These are phyloP conservation scores for Struthidea cinerea DNA, from an alignment of 2,113 vertebrate species.

Conservation along the genomic window DNA sequence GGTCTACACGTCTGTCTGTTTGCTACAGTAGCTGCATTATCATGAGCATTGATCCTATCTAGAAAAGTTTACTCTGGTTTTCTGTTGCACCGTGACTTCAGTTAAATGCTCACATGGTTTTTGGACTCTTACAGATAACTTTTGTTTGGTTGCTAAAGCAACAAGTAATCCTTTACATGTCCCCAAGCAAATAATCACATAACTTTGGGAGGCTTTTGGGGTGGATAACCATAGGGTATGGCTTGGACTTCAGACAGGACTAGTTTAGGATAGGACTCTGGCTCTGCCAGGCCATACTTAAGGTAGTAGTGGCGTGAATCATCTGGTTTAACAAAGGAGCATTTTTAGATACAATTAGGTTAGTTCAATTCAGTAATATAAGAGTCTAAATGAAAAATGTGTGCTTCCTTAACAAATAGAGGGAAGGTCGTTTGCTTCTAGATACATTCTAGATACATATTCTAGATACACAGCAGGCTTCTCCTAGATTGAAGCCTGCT, in stretches of 20 bases:
- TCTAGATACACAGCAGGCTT: neutral
- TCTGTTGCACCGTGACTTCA: neutral
- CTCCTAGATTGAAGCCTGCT: neutral
- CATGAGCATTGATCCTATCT: neutral
- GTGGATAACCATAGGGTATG: neutral
- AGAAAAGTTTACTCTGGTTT: neutral
- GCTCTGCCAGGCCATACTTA: neutral
- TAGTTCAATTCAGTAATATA: accelerated
- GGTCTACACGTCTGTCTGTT: neutral
- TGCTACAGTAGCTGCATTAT: neutral
- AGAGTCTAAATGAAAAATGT: neutral
- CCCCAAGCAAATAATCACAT: neutral
- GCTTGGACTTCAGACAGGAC: neutral
- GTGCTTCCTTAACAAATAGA: neutral
- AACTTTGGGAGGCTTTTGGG: neutral
- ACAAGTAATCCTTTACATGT: neutral
- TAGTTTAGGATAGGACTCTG: accelerated
- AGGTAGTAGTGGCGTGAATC: neutral
- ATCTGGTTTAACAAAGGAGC: neutral
- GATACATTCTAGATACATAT: neutral
- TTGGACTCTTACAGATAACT: neutral
- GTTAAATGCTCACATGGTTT: accelerated
- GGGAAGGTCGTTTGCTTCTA: neutral
- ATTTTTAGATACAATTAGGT: neutral
- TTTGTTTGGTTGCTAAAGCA: neutral